Percentiles rank a stretch among this genome's conserved stretches.
phyloP scores from a whole-genome alignment of 1,140 invertebrate genomes.

The Notospermus geniculatus region DNA sequence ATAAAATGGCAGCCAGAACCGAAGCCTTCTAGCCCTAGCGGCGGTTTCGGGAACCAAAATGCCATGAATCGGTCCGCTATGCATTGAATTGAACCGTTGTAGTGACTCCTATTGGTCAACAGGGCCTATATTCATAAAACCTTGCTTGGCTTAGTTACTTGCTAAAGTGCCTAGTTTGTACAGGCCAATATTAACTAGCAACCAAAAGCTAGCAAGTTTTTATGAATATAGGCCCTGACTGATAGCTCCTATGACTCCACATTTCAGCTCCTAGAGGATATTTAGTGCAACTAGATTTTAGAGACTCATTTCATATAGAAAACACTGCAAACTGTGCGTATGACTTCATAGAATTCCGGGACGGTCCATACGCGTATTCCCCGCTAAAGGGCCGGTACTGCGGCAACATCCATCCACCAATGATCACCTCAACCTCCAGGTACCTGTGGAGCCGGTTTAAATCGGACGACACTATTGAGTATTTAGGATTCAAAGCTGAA shows the following conservation, averaged over 20 bases:
- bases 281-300: conserved; percentile 75
- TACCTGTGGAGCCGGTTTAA: conserved; percentile 81
- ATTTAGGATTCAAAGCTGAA: conserved; percentile 77
- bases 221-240: background rate
- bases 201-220: too few species aligned
- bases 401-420: conserved; percentile 73
- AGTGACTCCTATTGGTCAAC: too few species aligned
- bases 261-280: conserved; percentile 73
- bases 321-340: conserved; percentile 70
- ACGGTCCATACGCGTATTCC: conserved; percentile 84
- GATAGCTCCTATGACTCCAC: background rate
- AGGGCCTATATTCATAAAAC: too few species aligned
- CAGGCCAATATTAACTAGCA: too few species aligned
- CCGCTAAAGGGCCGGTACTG: conserved; percentile 69
- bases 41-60: too few species aligned
- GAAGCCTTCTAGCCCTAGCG: too few species aligned
- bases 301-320: conserved; percentile 78
- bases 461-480: conserved; percentile 81
- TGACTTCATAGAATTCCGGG: conserved; percentile 79
- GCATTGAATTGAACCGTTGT: too few species aligned
- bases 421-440: conserved; percentile 71
- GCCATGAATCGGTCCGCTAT: too few species aligned
- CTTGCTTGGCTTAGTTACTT: too few species aligned
- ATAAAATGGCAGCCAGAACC: too few species aligned
- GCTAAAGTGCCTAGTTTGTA: too few species aligned